A percentile compares a stretch with the other conserved stretches of the same genome.
Conservation (phyloP, 2,888 invertebrate genomes). For the Spisula subtruncata region DNA sequence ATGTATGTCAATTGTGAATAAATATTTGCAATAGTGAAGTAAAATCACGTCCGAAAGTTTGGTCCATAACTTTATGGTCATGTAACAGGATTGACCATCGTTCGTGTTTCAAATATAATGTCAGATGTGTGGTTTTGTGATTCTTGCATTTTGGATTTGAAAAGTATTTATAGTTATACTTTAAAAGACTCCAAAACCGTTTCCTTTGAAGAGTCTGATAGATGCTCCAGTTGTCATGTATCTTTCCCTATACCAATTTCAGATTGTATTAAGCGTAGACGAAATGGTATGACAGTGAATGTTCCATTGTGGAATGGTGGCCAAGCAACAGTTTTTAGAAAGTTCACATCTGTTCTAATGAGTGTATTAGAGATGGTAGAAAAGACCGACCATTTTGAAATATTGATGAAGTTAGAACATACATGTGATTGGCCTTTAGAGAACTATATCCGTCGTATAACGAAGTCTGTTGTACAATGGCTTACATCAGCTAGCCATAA, state of each 20-base stretch:
- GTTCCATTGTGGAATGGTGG: slow-evolving; percentile 10
- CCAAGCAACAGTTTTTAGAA: not conserved
- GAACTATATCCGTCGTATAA: not conserved
- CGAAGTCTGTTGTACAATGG: not conserved
- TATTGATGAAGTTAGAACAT: not conserved
- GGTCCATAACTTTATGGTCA: not conserved
- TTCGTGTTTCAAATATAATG: not conserved
- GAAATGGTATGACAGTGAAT: not conserved
- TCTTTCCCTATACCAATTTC: no score
- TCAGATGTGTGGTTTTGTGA: no score
- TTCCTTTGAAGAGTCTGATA: no score
- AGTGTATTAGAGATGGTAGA: not conserved
- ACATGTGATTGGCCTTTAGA: not conserved
- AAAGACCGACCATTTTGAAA: not conserved
- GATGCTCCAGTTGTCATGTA: not conserved
- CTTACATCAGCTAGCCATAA: not conserved
- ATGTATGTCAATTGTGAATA: not conserved
- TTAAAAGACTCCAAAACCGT: no score
- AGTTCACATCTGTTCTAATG: not conserved
- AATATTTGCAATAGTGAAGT: not conserved
- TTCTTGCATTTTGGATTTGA: not conserved
- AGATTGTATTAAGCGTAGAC: not conserved
- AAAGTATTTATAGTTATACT: no score
- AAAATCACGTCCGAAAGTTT: not conserved
- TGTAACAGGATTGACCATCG: not conserved